Base-by-base conservation (phyloP, 2,113 vertebrate species). In the Saimiri boliviensis region DNA sequence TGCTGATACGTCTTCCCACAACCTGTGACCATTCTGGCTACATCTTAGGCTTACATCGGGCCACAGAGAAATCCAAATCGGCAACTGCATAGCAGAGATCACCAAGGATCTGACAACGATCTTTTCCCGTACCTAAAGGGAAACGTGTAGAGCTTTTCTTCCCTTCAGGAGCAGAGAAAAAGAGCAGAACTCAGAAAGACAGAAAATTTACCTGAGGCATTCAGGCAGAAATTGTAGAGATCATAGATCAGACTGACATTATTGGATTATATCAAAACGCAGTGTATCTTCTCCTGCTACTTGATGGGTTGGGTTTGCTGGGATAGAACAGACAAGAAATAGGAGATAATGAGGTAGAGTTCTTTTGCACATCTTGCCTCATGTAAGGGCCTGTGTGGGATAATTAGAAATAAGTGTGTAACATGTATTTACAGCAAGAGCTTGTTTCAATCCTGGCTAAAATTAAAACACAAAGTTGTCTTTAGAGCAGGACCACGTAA, bases 401-500 rank as follows among this genome's bases (percentile, higher is more conserved):
- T 63, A 47, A 37, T 68, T 94, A 56, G 52, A 91, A 92, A 66
- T 42, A 37, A 27, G 3, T 49, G 37, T 49, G 47, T 11, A 95
- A 45, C 17, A 13, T 76, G 11, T 66, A 42, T 54, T 83, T 58
- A 76, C 10, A 77, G 19, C 11, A 66, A 87, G 5, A 30, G 37
- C 30, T 76, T 66, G 54, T 32, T 89, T 81, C 40, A 76, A 8
- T 6, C 35, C 6, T 40, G 11, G 42, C 47, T 45, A 74, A 94
- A 95, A 74, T 91, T 71, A 80, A 45, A 91, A 94, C 89, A 47
- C 42, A 45, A 77, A 60, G 30, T 83, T 66, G 54, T 80, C 45
- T 68, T 89, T 30, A 70, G 40, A 10, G 30, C 4, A 80, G 14
- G 40, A 60, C 21, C 32, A 25, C 54, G 35, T 80, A 54, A 35